Percentiles rank a stretch among this genome's conserved stretches.
phyloP scores from a whole-genome alignment of 2,888 invertebrate genomes.

The Meiosimyza platycephala region DNA sequence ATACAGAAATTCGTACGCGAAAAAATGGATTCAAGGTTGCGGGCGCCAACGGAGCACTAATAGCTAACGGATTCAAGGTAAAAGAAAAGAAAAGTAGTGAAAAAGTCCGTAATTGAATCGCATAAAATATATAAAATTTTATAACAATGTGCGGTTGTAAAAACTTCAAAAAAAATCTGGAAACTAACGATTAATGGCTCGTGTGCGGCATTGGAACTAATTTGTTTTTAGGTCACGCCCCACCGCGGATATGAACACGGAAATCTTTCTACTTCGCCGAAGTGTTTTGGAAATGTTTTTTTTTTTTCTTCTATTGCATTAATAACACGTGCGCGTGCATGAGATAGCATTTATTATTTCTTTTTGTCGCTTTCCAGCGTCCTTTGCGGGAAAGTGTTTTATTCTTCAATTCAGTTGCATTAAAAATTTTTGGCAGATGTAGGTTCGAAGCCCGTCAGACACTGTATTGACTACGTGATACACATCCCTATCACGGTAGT shows the following conservation, averaged over 20 bases:
- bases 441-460: no score
- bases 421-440: background rate
- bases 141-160: no score
- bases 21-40: constrained; percentile 50
- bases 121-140: no score
- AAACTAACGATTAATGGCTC: constrained; percentile 14
- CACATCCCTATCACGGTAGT: no score
- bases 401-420: background rate
- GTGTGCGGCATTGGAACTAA: constrained; percentile 32
- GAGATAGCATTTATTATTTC: background rate
- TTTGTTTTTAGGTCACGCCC: constrained; percentile 43
- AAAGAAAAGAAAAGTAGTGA: constrained; percentile 37
- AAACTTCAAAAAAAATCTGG: background rate
- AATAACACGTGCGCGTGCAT: background rate
- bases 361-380: constrained; percentile 33
- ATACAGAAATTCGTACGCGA: constrained; percentile 58
- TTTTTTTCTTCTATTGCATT: background rate
- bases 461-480: no score
- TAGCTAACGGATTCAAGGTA: constrained; percentile 55
- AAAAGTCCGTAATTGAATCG: background rate
- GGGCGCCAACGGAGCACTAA: constrained; percentile 25
- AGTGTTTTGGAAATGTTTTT: background rate
- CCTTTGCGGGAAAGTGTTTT: background rate
- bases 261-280: background rate
- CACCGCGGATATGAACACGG: background rate